Percentiles rank a stretch among this genome's conserved stretches.
Conservation (phyloP, 2,797 vertebrate species). For the Pyrocephalus nanus region DNA sequence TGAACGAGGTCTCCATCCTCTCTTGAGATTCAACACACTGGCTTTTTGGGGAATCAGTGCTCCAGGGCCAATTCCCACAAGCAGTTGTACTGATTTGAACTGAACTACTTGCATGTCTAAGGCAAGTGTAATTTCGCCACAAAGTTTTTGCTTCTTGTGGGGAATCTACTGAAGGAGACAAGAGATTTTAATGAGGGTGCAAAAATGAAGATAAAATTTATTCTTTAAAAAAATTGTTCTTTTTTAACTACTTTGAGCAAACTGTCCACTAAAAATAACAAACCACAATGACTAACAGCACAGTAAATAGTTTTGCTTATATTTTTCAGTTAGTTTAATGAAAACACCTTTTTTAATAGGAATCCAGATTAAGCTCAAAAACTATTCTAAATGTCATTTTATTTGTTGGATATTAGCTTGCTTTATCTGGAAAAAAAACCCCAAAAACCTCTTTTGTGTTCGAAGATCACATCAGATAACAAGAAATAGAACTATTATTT, state of each 20-base stretch:
- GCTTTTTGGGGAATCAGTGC: neutral
- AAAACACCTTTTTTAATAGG: constrained; percentile 16
- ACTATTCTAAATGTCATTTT: neutral
- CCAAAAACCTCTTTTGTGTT: neutral
- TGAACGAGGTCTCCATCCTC: neutral
- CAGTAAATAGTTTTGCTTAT: neutral
- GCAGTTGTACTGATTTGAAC: neutral
- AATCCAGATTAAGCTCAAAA: constrained; percentile 32
- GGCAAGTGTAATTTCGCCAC: neutral
- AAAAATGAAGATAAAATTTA: neutral
- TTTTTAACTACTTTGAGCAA: constrained; percentile 42
- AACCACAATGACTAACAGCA: constrained; percentile 8
- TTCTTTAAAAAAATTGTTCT: neutral
- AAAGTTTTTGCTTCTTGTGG: neutral
- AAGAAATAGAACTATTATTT: constrained; percentile 45
- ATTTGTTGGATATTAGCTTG: constrained; percentile 19
- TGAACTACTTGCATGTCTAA: neutral
- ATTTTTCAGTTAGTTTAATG: constrained; percentile 36
- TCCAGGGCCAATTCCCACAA: neutral
- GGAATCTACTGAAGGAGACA: neutral
- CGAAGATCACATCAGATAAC: constrained; percentile 23
- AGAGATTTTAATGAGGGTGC: neutral
- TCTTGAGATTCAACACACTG: neutral
- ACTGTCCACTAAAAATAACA: neutral
- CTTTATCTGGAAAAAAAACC: neutral